Base-by-base conservation (phyloP, 1,140 invertebrate species). In the Sarcophaga bullata region DNA sequence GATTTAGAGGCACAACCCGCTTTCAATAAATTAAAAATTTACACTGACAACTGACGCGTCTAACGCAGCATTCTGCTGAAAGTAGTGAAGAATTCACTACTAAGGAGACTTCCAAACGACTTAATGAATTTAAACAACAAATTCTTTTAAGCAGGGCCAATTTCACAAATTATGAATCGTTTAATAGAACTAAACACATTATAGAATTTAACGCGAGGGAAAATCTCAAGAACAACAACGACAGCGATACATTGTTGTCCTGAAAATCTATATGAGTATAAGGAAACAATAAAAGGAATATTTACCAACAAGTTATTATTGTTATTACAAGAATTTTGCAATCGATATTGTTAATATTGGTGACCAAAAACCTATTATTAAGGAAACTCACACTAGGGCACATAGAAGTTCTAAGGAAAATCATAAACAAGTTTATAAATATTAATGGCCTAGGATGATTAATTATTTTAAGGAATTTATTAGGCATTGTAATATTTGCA, bases 11-110 rank as follows among this genome's bases (percentile, higher is more conserved):
- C 86, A 82, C 19, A 88, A 84, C 17, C 85, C 10, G 84, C 87
- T 13, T 91, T 91, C 80, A 84, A 91, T 37, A 84, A 54, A 73
- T 84, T 91, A 49, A 91, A 90, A 88, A 19, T 89, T 90, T 78
- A 84, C 84, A 13, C 81, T 89, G 8, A 86, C 86, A 0, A 88
- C 84, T 0, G 86, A 88, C n/a, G n/a, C n/a, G n/a, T n/a, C n/a
- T n/a, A n/a, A n/a, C n/a, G n/a, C n/a, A n/a, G n/a, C n/a, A n/a
- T n/a, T n/a, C n/a, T n/a, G n/a, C n/a, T n/a, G n/a, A n/a, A n/a
- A n/a, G n/a, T n/a, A n/a, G n/a, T n/a, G n/a, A n/a, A n/a, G n/a
- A n/a, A 37, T 37, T 37, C 54, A 4, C 0, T 10, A 80, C 80
- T 54, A 11, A 50, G 25, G 19, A 15, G 19, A 80, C 62, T 17